Evolutionary conservation across 1,140 invertebrate genomes (phyloP), one percentile per base, ranked within the genome.

Genomic region (Bradysia coprophila): DNA sequence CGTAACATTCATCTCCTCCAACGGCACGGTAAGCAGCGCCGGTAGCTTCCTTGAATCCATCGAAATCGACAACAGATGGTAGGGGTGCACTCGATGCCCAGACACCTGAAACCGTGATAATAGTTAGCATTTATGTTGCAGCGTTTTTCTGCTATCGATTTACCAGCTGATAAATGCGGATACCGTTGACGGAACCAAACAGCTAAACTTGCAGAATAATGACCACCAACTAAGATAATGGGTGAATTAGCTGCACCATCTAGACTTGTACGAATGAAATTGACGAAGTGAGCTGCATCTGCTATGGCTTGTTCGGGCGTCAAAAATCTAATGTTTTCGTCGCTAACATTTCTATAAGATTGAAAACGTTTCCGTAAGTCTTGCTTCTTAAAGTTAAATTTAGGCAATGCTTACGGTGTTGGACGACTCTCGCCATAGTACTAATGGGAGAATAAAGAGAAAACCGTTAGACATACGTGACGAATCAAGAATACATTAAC

Each of bases 191-290:
- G 69, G 34, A 78, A 69, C 82, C 82, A 88, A 9, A 77, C 66
- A 10, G 75, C 77, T 63, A 89, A 71, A 19, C 69, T 74, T 42
- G 78, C 84, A n/a, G 82, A 72, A 51, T 90, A 90, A 6, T 81
- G 87, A 38, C 15, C 36, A 19, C 19, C 82, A 81, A 19, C 36
- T 20, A 38, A 19, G 18, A 38, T 38, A 15, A 38, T 52, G 33
- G 6, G 6, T 8, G 24, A 28, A 28, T 28, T 28, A 8, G 6
- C 24, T 28, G 6, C 13, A 8, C 24, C 24, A 6, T 6, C 6
- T 28, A 8, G 21, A 57, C 61, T 8, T 63, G 6, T 28, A 13
- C n/a, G n/a, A n/a, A 28, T 28, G 6, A 8, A 6, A 13, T 28
- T 49, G 20, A 83, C 77, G 46, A 87, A 81, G 50, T 73, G 68